Evolutionary conservation across 2,888 invertebrate species (phyloP), one percentile per base, ranked within the genome.

Genomic region (Pachymerium ferrugineum): DNA sequence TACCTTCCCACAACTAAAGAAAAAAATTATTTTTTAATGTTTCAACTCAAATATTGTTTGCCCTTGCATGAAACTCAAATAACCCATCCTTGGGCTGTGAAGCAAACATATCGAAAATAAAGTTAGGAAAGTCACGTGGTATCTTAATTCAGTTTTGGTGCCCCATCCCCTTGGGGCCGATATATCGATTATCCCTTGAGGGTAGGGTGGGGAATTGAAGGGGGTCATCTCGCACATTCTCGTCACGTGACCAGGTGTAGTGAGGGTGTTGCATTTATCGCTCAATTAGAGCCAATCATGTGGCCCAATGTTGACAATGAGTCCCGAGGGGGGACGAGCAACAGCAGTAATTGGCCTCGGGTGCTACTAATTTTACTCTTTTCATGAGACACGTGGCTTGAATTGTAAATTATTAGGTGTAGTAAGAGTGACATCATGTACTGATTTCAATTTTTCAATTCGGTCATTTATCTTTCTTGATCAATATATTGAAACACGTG

Each of bases 61-160:
- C 47, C 16, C 47, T 54, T 54, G 3, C 10, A 4, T 54, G 16
- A 5, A 54, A 54, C 47, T 54, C 47, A 22, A n/a, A 54, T 22
- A 16, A 54, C 19, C 47, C 16, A 54, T 10, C 47, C 16, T 54
- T 19, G 47, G 47, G 47, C 47, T 54, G 22, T 10, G 47, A 54
- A 54, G 47, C 47, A 54, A 54, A 54, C 47, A 54, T 54, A 54
- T 54, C 47, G 47, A 54, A 54, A 54, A 54, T 54, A 54, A 54
- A 54, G 47, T 54, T 54, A 54, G 22, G 47, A 54, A 54, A 54
- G 47, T 54, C 47, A 54, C 47, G 47, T 54, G 47, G 47, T 22
- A 54, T 10, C 19, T 54, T 54, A 54, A 54, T 54, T 54, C 16
- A 10, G 47, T 54, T 54, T 22, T 54, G 19, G 47, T 54, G 47